Percentiles rank a stretch among this genome's conserved stretches.
Conservation (phyloP, 2,113 vertebrate genomes). For the Pycnonotus jocosus region DNA sequence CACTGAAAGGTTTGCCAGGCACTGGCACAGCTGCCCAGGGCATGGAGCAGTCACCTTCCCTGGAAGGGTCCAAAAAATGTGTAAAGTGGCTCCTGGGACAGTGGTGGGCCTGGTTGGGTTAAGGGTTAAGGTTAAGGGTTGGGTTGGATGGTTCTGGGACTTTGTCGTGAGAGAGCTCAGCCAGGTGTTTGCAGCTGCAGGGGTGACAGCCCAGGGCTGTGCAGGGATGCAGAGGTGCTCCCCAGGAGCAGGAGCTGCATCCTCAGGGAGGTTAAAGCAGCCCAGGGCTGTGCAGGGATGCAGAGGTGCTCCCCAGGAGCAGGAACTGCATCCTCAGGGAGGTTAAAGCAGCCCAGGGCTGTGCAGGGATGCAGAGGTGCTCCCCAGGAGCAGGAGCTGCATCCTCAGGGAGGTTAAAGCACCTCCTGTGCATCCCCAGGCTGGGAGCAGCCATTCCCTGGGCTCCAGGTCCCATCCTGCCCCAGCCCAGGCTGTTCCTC, state of each 20-base stretch:
- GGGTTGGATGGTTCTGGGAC: too few species aligned
- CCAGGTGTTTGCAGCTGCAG: not conserved
- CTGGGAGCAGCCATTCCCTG: conserved; percentile 24
- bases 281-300: not conserved
- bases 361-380: not conserved
- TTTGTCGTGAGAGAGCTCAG: fast-evolving
- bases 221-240: not conserved
- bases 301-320: not conserved
- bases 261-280: not conserved
- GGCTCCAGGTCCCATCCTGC: conserved; percentile 39
- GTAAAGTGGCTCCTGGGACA: fast-evolving
- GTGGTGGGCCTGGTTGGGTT: not conserved
- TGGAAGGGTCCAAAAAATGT: not conserved
- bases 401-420: not conserved
- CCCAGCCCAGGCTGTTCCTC: conserved; percentile 6
- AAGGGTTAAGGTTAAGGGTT: too few species aligned
- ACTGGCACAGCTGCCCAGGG: not conserved
- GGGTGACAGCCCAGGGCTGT: not conserved
- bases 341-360: not conserved
- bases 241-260: not conserved
- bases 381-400: not conserved
- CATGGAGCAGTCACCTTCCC: not conserved
- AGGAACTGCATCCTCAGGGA: not conserved
- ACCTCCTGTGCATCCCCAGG: not conserved
- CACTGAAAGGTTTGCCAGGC: not conserved